Base-by-base conservation (phyloP, 2,797 vertebrate species). In the Parauchenoglanis punctatus region DNA sequence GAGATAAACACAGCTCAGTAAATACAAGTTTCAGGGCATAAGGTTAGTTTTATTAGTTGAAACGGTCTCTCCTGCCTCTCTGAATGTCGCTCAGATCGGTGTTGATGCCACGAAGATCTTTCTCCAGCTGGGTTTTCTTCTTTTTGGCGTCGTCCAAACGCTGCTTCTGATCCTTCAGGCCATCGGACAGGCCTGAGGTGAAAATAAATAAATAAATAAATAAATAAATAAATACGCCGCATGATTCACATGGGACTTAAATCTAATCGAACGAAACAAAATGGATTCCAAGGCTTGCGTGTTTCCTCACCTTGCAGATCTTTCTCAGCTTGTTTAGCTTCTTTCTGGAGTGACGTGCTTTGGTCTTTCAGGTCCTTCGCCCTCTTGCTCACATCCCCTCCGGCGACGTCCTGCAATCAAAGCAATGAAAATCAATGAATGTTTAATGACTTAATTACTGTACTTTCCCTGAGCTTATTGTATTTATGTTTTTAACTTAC, bases 321-420 rank as follows among this genome's bases (percentile, higher is more conserved):
- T 72, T 76, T 90, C 85, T 96, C 85, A 23, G 96, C 91, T 0
- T 90, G 84, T 70, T 91, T 91, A 84, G 97, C 97, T 65, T 93
- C 84, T 3, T 89, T 91, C 88, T 97, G 86, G 0, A 98, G 94
- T 0, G 93, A 59, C 17, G 90, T 86, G 10, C 96, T 94, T 1
- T 87, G 91, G 0, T 94, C 88, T 92, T 97, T 98, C 90, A 99
- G 93, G 8, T 91, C 88, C 91, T 95, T 94, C 15, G 97, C 97
- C 94, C 93, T 97, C 91, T 96, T 86, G 80, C 94, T 91, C 20
- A 99, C 92, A 44, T 96, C 94, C 91, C 96, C 94, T n/a, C 93
- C 94, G 89, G 93, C 95, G 78, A 99, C 94, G 75, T 93, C 96
- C 99, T 99, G 91, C 58, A 92, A 94, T 91, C 4, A 91, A 61